Evolutionary conservation across 2,797 vertebrate genomes (phyloP), one percentile per base, ranked within the genome.

Genomic region (Okamejei kenojei): DNA sequence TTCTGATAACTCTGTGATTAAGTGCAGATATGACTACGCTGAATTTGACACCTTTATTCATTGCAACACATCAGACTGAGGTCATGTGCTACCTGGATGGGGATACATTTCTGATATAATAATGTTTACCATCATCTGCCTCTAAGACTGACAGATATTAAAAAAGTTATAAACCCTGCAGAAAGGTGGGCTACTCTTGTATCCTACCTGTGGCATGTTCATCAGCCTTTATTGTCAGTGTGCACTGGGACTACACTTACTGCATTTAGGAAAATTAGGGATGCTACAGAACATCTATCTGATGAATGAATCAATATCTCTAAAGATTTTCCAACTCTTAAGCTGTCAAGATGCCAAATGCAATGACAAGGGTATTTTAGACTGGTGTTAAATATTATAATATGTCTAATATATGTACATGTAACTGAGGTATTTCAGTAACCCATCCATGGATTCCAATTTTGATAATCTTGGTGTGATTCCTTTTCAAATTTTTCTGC

Each of bases 241-340:
- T 68, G 63, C n/a, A 88, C 84, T 88, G 84, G 84, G 84, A 88
- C 63, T 4, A 65, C 17, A 88, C 15, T 32, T 35, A 3, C 7
- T 88, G 61, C n/a, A 35, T 88, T 88, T 32, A 26, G n/a, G 63
- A 68, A 88, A n/a, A 88, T 88, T 68, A 88, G 35, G n/a, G 7
- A 5, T 29, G 19, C 61, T 65, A 68, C 32, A 88, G 63, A 68
- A 68, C 23, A 32, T 68, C 61, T 88, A 88, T 19, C 84, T 68
- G 84, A 88, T 68, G 63, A 35, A 88, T 88, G 84, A 63, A 65
- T 88, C 63, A 88, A 88, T 88, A 68, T 88, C 68, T 10, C 84
- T 68, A 65, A 88, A 63, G n/a, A 63, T 88, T 88, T 88, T 88
- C 84, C 61, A 65, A 86, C 82, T 86, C 58, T 86, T 86, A 65